Evolutionary conservation across 2,888 invertebrate genomes (phyloP).

Genomic region (Agrilus mali): DNA sequence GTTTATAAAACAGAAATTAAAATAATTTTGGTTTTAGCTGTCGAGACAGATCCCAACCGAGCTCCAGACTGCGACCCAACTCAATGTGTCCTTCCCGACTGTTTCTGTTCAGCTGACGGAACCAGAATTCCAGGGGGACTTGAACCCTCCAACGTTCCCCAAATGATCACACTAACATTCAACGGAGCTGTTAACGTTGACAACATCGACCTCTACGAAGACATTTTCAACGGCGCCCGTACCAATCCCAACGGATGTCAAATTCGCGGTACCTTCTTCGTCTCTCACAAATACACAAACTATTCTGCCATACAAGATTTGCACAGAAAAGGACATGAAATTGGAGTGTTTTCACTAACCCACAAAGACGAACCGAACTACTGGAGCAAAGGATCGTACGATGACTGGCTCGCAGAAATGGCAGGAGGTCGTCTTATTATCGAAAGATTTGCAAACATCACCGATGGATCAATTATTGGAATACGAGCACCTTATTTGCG

Average conservation of each 20-base stretch:
- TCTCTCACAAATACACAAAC: constrained; percentile 85
- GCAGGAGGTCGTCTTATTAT: constrained; percentile 78
- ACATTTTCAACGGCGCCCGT: constrained; percentile 73
- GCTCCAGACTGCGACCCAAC: constrained; percentile 85
- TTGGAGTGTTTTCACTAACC: constrained; percentile 81
- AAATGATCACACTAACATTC: constrained; percentile 88
- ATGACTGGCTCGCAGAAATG: constrained; percentile 91
- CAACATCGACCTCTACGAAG: constrained; percentile 85
- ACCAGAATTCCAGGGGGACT: constrained; percentile 77
- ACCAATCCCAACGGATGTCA: constrained; percentile 83
- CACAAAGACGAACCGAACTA: constrained; percentile 88
- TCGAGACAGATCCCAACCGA: constrained; percentile 80
- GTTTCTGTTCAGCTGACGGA: constrained; percentile 87
- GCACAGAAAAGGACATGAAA: constrained; percentile 82
- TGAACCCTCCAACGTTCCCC: constrained; percentile 75
- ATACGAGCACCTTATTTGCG: constrained; percentile 79
- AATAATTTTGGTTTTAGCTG: constrained; percentile 45
- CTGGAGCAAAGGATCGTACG: constrained; percentile 78
- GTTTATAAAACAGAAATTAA: not conserved
- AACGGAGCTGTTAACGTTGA: constrained; percentile 88
- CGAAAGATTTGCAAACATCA: constrained; percentile 83
- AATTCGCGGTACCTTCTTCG: constrained; percentile 82
- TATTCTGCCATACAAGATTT: constrained; percentile 83
- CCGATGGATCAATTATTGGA: constrained; percentile 82
- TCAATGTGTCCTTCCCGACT: constrained; percentile 80